Conservation (phyloP, 30 jellyfish, hydroid and myxozoan genomes). For the Clytia hemisphaerica region DNA sequence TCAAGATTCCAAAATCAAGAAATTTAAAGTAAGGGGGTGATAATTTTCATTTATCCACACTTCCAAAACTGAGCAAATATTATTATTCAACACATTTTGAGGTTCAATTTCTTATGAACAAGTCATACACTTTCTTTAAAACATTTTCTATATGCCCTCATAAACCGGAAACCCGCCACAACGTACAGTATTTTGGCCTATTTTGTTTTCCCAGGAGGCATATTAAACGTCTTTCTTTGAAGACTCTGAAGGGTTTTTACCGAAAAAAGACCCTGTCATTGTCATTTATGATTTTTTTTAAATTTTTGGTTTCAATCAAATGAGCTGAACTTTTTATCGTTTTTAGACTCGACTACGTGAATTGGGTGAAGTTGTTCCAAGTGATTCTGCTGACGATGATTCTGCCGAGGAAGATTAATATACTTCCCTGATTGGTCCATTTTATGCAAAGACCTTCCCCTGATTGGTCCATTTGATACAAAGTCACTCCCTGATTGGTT, state of each 20-base stretch:
- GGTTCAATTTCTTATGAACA: background rate
- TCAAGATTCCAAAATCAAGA: conserved; percentile 62
- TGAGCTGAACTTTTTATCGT: background rate
- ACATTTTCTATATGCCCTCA: too few relatives aligned
- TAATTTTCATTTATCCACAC: background rate
- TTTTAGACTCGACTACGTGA: conserved; percentile 49
- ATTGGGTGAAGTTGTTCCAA: conserved; percentile 46
- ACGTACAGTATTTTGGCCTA: too few relatives aligned
- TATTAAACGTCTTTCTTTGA: too few relatives aligned
- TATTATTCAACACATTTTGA: background rate
- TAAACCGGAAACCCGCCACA: too few relatives aligned
- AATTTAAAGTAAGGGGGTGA: conserved; percentile 51
- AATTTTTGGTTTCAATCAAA: background rate
- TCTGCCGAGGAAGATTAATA: conserved; percentile 41
- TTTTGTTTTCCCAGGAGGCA: too few relatives aligned
- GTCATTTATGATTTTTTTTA: too few relatives aligned
- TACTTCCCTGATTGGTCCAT: too few relatives aligned
- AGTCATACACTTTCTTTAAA: background rate
- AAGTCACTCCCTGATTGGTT: too few relatives aligned
- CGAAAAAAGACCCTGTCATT: too few relatives aligned
- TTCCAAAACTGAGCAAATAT: background rate
- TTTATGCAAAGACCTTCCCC: too few relatives aligned
- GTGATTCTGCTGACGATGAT: conserved; percentile 58
- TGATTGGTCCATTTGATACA: too few relatives aligned
- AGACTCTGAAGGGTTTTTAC: too few relatives aligned